Percentiles rank a stretch among this genome's conserved stretches.
These are phyloP conservation scores for Oophaga sylvatica DNA, from an alignment of 2,797 vertebrate species.

Conservation along the genomic window DNA sequence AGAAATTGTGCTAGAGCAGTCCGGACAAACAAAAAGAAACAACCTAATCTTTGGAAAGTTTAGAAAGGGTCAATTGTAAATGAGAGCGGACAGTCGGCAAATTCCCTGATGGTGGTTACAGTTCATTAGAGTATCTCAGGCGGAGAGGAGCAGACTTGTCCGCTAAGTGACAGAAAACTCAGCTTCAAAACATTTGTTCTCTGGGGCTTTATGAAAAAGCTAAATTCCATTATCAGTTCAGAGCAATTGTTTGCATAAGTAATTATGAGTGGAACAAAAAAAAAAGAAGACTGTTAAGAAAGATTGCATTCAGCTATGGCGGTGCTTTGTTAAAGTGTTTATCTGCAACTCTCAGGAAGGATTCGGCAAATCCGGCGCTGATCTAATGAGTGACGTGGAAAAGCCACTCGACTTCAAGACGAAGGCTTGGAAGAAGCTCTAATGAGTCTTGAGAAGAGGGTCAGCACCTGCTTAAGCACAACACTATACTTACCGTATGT, in stretches of 20 bases:
- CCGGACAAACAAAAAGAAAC: neutral
- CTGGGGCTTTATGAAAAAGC: conserved; percentile 34
- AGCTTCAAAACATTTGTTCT: conserved; percentile 41
- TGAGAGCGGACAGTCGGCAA: neutral
- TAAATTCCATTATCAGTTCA: conserved; percentile 53
- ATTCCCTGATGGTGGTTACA: conserved; percentile 17
- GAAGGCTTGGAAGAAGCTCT: conserved; percentile 6
- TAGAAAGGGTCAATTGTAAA: neutral
- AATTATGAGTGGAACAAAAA: conserved; percentile 50
- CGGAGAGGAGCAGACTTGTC: conserved; percentile 26
- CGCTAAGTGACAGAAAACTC: conserved; percentile 30
- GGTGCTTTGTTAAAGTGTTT: conserved; percentile 28
- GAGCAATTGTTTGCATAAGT: conserved; percentile 58
- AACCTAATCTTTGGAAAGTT: neutral
- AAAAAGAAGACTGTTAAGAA: conserved; percentile 18
- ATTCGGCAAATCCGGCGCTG: conserved; percentile 32
- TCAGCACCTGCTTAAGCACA: conserved; percentile 26
- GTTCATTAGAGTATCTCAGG: conserved; percentile 44
- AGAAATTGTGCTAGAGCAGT: neutral
- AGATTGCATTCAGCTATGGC: conserved; percentile 36
- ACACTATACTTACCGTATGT: neutral
- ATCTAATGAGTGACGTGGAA: conserved; percentile 26
- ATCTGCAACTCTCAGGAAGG: conserved; percentile 45
- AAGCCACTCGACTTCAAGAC: conserved; percentile 34
- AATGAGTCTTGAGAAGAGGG: conserved; percentile 25